Base-by-base conservation (phyloP, 1,140 invertebrate genomes). In the Drosophila lini region DNA sequence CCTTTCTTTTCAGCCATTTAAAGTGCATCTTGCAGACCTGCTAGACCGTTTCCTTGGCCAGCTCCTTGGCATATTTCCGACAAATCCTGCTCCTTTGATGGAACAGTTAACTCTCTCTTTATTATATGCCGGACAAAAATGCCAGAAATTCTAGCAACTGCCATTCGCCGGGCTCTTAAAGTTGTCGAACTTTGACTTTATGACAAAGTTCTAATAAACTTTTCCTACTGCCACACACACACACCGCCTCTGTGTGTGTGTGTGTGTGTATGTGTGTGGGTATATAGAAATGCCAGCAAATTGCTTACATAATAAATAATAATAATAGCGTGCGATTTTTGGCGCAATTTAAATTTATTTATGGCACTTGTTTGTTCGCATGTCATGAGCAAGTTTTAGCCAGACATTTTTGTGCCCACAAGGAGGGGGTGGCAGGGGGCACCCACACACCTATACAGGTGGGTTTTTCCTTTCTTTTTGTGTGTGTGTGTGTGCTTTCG, bases 281-380 rank as follows among this genome's bases (percentile, higher is more conserved):
- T 47, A 48, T 44, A 63, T 31, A 77, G 56, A 70, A 81, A 86
- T 81, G 74, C 69, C 74, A 67, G 82, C 78, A 85, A 85, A 85
- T 86, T 81, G 82, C 81, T 86, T 81, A 68, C 82, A 85, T 88
- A 85, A 85, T 88, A 85, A 85, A 85, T 86, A 85, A 82, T 88
- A 85, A 88, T 86, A 85, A 88, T 88, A 82, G 65, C 79, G 83
- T 85, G 82, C 80, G 82, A 88, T 85, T 88, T 88, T 85, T 85
- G 80, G 82, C 83, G 82, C 83, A 85, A 88, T 85, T 85, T 85
- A 85, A 85, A 85, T 82, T 79, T 88, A 85, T 85, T 85, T 85
- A 85, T 85, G 83, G 75, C 69, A 80, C 78, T 86, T 82, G 74
- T 82, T 85, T 77, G 81, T 60, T 83, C 52, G 71, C 70, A 70